Base-by-base conservation (phyloP, 2,797 vertebrate genomes). In the Lithobates sylvaticus region DNA sequence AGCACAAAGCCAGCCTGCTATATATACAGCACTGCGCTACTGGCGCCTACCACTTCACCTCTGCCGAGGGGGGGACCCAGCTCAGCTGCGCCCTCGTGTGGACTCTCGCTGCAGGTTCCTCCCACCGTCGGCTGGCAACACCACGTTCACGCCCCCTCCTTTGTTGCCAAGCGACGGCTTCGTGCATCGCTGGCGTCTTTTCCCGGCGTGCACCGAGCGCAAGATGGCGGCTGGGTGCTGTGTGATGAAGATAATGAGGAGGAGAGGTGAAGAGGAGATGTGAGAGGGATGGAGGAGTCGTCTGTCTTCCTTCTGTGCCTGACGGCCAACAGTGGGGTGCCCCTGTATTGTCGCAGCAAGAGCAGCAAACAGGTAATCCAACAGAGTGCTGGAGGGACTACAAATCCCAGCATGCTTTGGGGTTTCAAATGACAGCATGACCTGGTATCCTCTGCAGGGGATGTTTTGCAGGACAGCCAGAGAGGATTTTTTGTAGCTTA, bases 261-360 rank as follows among this genome's bases (percentile, higher is more conserved):
- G 26, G 32, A 26, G 50, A 47, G 21, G 8, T 1, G 12, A 1
- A 23, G 58, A 61, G 21, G 32, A 26, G 27, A 88, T 89, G 89
- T 86, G 73, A 91, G 88, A 42, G 90, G 87, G 29, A 90, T 90
- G 18, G 34, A 94, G 73, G 93, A 94, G 15, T 94, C 92, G 3
- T 91, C 93, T 0, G 92, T 95, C 3, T 96, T 96, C 89, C 93
- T 98, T 21, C 89, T 98, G 67, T 98, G 97, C 90, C 95, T 98
- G 83, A 96, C 96, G 5, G 95, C 97, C 69, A 94, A 93, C 89
- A 97, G 97, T 26, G 97, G 97, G 0, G 96, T 98, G 3, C 97
- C 97, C 3, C 93, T 98, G 4, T 98, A 96, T 89, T 97, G 95
- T 32, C 92, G 93, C 85, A 93, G 91, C 87, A 27, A 96, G 95